Evolutionary conservation across 2,888 invertebrate species (phyloP), one percentile per base, ranked within the genome.

Genomic region (Isotomurus palustris): DNA sequence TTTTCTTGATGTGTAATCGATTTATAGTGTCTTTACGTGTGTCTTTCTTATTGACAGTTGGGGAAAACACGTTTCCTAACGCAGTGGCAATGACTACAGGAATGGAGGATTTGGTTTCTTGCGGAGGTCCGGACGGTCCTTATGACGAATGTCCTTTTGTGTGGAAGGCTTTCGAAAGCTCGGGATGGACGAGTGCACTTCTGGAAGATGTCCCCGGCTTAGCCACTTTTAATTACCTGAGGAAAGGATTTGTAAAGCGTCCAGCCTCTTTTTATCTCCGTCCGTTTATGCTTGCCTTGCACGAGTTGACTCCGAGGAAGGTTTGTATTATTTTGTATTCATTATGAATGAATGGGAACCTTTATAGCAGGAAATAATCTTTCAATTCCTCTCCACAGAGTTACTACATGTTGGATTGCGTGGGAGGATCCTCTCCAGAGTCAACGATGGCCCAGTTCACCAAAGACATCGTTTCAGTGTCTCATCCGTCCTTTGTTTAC

Each of bases 191-290:
- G 17, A 66, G 64, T 8, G 62, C 62, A 6, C 49, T 58, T 22
- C 28, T 66, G 10, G 68, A 66, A 78, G 91, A 91, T 73, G 83
- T 83, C 60, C 79, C 84, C 0, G 71, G 73, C 1, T 84, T 89
- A 4, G 84, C 84, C 53, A 88, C 88, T 0, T 88, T 87, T 73
- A 86, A 86, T 72, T 87, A 83, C 67, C 72, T 81, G 17, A 86
- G 86, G 72, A 77, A 79, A 45, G 87, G 87, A 1, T 92, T 91
- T 72, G 76, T 78, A 3, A 75, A 81, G 14, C 82, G 83, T 1
- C 92, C 92, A 0, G 86, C 87, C 0, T 89, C 91, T 72, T 89
- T 88, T 72, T 92, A 91, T 67, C 78, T 87, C 65, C 78, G 87
- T 53, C 86, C 90, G 0, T 85, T 87, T 70, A 81, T 86, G 62